A percentile compares a stretch with the other conserved stretches of the same genome.
These are phyloP conservation scores for Paraescarpia echinospica DNA, from an alignment of 1,140 invertebrate species.

Conservation along the genomic window DNA sequence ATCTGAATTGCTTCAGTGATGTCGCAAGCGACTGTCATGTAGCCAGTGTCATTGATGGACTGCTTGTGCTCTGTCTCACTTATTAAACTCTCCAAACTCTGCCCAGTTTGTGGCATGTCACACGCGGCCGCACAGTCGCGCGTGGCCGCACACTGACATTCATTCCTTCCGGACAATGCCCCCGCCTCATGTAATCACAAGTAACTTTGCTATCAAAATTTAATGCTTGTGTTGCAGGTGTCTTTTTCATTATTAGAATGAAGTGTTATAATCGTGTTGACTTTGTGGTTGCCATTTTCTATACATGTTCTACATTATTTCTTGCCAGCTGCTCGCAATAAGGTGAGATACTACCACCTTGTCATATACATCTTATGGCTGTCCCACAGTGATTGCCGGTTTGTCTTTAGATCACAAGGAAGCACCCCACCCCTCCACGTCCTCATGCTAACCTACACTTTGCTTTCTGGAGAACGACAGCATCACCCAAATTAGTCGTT, in stretches of 20 bases:
- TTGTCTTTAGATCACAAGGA: background rate
- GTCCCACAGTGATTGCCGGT: background rate
- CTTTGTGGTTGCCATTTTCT: background rate
- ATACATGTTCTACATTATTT: background rate
- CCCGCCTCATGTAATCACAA: background rate
- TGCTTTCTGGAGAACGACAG: background rate
- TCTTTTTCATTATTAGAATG: background rate
- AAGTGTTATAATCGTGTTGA: background rate
- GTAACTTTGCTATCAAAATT: background rate
- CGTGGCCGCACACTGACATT: background rate
- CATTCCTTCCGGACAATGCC: background rate
- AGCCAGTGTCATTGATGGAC: background rate
- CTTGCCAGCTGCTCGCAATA: background rate
- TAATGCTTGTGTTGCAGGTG: background rate
- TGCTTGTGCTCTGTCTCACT: no score
- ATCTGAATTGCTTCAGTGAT: background rate
- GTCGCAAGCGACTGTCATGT: background rate
- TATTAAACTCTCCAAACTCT: background rate
- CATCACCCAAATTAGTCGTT: background rate
- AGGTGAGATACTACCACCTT: background rate
- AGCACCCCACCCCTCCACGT: background rate
- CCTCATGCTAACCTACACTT: background rate
- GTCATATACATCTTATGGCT: background rate
- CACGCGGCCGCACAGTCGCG: background rate
- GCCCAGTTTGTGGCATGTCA: background rate